Percentiles rank a stretch among this genome's conserved stretches.
These are phyloP conservation scores for Eupsittula cactorum DNA, from an alignment of 2,113 vertebrate genomes.

Conservation along the genomic window DNA sequence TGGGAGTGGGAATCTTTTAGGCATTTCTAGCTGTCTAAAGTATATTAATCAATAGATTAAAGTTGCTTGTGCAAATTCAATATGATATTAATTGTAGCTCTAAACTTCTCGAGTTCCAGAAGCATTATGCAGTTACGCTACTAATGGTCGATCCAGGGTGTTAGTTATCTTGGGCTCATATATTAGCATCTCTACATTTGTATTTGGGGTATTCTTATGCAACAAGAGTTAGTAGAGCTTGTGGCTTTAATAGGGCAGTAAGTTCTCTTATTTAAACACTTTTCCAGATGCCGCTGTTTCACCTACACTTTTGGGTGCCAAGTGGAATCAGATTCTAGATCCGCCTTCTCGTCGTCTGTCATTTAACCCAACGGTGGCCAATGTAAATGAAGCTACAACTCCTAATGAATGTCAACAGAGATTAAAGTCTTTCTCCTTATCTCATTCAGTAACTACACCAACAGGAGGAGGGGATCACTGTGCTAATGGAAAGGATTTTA, in stretches of 20 bases:
- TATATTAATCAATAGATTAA: background rate
- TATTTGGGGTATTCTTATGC: background rate
- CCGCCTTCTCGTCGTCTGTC: slow-evolving; percentile 81
- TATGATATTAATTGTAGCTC: background rate
- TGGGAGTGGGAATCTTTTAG: background rate
- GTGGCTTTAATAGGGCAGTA: background rate
- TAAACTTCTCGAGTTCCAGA: background rate
- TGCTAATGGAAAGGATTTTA: slow-evolving; percentile 78
- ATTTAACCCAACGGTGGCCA: slow-evolving; percentile 82
- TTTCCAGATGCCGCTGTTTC: slow-evolving; percentile 89
- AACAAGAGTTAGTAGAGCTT: background rate
- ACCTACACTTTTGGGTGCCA: slow-evolving; percentile 86
- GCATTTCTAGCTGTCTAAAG: background rate
- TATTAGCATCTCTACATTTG: background rate
- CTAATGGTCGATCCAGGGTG: background rate
- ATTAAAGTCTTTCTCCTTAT: slow-evolving; percentile 82
- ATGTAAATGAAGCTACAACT: slow-evolving; percentile 77
- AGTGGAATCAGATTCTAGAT: slow-evolving; percentile 96
- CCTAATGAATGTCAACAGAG: slow-evolving; percentile 82
- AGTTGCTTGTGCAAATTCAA: background rate
- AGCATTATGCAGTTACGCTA: background rate
- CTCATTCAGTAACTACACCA: slow-evolving; percentile 64
- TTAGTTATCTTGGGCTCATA: background rate
- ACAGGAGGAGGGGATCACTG: slow-evolving; percentile 63
- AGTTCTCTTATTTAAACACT: background rate